A percentile compares a stretch with the other conserved stretches of the same genome.
Conservation (phyloP, 1,140 invertebrate species). For the Megalopta genalis region DNA sequence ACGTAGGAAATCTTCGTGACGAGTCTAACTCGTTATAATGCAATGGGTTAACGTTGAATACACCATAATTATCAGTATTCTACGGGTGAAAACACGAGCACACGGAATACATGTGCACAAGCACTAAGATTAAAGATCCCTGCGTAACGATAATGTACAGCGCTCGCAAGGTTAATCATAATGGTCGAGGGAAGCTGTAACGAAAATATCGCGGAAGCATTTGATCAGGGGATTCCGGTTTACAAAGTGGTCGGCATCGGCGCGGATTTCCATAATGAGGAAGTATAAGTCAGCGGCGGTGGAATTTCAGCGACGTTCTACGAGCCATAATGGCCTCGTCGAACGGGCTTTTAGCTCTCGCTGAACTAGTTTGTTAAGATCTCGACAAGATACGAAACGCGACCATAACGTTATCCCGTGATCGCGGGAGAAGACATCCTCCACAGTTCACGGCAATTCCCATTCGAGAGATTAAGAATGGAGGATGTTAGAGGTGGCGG, state of each 20-base stretch:
- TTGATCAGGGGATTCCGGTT: neutral
- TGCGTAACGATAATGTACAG: too few relatives aligned
- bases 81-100: too few relatives aligned
- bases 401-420: constrained; percentile 40
- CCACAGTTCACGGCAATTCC: constrained; percentile 43
- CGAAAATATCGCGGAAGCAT: neutral
- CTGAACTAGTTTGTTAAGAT: constrained; percentile 37
- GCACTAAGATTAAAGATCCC: too few relatives aligned
- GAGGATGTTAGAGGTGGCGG: neutral
- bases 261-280: neutral
- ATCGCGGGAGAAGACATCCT: constrained; percentile 31
- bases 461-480: constrained; percentile 53
- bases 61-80: too few relatives aligned
- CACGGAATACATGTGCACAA: too few relatives aligned
- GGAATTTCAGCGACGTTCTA: neutral
- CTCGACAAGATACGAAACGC: constrained; percentile 23
- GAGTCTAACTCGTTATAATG: too few relatives aligned
- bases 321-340: neutral
- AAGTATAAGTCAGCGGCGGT: neutral
- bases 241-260: neutral
- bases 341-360: neutral
- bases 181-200: too few relatives aligned
- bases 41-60: too few relatives aligned
- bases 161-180: too few relatives aligned
- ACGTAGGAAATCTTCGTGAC: too few relatives aligned